phyloP scores from a whole-genome alignment of 1,140 invertebrate genomes.

The Zaprionus taronus region DNA sequence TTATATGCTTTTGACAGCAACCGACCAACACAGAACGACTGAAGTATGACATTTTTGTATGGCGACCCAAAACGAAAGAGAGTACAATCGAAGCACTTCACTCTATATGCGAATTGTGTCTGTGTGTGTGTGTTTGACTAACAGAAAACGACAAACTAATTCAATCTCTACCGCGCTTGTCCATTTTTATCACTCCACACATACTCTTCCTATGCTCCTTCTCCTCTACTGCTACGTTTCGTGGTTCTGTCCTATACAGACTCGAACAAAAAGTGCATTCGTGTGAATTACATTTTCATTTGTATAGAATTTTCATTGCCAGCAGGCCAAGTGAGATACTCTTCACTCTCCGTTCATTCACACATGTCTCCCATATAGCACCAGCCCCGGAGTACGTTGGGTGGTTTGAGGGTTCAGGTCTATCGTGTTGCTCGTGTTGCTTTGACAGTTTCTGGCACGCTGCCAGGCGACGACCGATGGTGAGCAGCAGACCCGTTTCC shows the following conservation, averaged over 20 bases:
- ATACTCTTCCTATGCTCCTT: not conserved
- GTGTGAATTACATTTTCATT: slow-evolving; percentile 81
- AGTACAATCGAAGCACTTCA: slow-evolving; percentile 44
- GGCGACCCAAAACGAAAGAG: slow-evolving; percentile 23
- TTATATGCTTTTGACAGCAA: slow-evolving; percentile 74
- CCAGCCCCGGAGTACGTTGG: not conserved
- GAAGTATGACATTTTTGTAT: slow-evolving; percentile 52
- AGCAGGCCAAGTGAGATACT: slow-evolving; percentile 35
- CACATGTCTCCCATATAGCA: slow-evolving; percentile 50
- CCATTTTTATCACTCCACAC: slow-evolving; percentile 65
- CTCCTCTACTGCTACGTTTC: not conserved
- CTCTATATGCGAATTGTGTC: slow-evolving; percentile 15
- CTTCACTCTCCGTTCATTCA: slow-evolving; percentile 49
- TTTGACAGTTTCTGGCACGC: slow-evolving; percentile 80
- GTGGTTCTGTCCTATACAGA: slow-evolving; percentile 22
- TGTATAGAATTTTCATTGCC: slow-evolving; percentile 80
- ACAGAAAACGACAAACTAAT: slow-evolving; percentile 73
- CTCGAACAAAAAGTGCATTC: slow-evolving; percentile 65
- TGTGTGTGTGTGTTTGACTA: slow-evolving; percentile 19
- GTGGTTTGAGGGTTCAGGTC: slow-evolving; percentile 15
- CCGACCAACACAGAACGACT: slow-evolving; percentile 50
- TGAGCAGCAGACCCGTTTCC: slow-evolving; percentile 29
- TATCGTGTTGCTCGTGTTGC: slow-evolving; percentile 65
- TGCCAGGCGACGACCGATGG: slow-evolving; percentile 56
- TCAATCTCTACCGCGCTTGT: slow-evolving; percentile 74